Evolutionary conservation across 2,888 invertebrate genomes (phyloP).

Genomic region (Hydrotaea cyrtoneurina): DNA sequence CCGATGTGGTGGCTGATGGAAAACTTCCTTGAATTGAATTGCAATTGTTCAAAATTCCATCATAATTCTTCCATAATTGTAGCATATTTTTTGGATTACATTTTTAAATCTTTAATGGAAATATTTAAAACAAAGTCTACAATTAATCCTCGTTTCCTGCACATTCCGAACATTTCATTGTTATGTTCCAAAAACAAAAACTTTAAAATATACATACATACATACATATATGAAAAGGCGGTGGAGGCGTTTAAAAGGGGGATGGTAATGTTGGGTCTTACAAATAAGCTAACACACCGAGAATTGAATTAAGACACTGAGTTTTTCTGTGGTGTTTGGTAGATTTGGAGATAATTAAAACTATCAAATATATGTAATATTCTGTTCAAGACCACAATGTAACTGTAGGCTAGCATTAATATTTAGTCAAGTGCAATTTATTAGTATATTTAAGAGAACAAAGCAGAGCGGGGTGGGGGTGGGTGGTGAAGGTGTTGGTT

Average conservation of each 20-base stretch:
- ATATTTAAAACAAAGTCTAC: no score
- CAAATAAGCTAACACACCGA: neutral
- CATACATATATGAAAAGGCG: neutral
- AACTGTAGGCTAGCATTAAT: slow-evolving; percentile 7
- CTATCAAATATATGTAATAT: slow-evolving; percentile 1
- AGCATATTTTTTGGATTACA: no score
- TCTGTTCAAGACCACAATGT: neutral
- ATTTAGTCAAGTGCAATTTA: slow-evolving; percentile 57
- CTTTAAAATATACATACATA: no score
- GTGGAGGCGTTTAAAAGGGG: no score
- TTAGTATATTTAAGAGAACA: slow-evolving; percentile 47
- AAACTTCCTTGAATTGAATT: no score
- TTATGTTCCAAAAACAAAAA: no score
- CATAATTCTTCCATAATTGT: no score
- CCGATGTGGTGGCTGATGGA: no score
- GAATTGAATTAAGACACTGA: slow-evolving; percentile 1
- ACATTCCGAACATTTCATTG: no score
- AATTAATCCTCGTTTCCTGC: no score
- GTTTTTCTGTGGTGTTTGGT: neutral
- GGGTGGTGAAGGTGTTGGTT: neutral
- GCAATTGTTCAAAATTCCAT: no score
- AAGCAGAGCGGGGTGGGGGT: neutral
- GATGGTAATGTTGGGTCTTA: neutral
- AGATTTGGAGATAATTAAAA: slow-evolving; percentile 1
- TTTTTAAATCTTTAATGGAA: no score